Evolutionary conservation across 2,113 vertebrate genomes (phyloP), one percentile per base, ranked within the genome.

Genomic region (Phasianus colchicus): DNA sequence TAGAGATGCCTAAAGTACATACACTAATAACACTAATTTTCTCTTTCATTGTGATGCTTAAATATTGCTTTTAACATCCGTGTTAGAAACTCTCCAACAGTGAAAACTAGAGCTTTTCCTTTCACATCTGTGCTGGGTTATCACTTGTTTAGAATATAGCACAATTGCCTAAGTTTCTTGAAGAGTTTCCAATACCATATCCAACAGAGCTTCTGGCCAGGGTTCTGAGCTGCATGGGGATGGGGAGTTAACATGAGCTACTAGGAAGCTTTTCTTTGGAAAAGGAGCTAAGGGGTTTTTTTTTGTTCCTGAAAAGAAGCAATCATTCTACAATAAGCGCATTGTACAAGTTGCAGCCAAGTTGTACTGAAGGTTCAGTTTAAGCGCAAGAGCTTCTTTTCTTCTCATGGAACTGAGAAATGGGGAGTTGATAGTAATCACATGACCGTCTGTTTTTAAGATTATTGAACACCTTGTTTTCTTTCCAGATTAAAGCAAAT

Each of bases 401-500:
- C 63, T 72, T 91, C 19, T 45, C n/a, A 8, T 54, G 24, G 52
- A 69, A 69, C 48, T 50, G 66, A 82, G 83, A 90, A 81, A 52
- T 74, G 54, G n/a, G 61, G 18, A 83, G 60, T 90, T 36, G 74
- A 66, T 67, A 87, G 42, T 60, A 24, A 47, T 21, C 27, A n/a
- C n/a, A n/a, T n/a, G n/a, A n/a, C n/a, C n/a, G n/a, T n/a, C n/a
- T n/a, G n/a, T n/a, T n/a, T n/a, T n/a, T n/a, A n/a, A n/a, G 81
- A 42, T 92, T 71, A 55, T 94, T 94, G 86, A 95, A 36, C 84
- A 45, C 7, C 52, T 74, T 97, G 63, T 97, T 96, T 93, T 88
- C 85, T 95, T 97, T 94, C 57, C 97, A 97, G 96, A 52, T 95
- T 95, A 97, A 96, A 98, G 93, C 90, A 40, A 98, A 98, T 27